Evolutionary conservation across 2,797 vertebrate species (phyloP).

Genomic region (Myotis planiceps): DNA sequence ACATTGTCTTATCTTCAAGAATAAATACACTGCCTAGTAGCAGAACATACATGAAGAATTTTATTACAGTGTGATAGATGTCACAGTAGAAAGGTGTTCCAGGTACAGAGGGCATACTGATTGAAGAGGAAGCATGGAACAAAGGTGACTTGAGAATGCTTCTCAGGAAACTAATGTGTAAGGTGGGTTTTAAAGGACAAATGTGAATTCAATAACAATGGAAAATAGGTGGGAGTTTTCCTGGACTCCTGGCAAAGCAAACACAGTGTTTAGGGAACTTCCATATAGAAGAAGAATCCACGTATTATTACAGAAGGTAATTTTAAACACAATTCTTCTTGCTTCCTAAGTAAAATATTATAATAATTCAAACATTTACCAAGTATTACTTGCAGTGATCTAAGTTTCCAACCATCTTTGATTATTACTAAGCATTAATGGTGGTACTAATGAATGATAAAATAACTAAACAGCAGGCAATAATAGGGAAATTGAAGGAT

Average conservation of each 20-base stretch:
- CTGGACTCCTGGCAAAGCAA: not conserved
- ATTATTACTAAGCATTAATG: not conserved
- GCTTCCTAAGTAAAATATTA: not conserved
- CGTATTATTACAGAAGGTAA: not conserved
- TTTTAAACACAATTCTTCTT: constrained; percentile 5
- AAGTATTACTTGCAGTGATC: not conserved
- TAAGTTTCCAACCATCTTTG: not conserved
- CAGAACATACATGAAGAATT: not conserved
- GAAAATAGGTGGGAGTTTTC: not conserved
- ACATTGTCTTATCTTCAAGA: constrained; percentile 5
- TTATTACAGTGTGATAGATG: not conserved
- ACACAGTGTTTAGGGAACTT: not conserved
- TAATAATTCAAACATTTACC: not conserved
- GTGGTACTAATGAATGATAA: not conserved
- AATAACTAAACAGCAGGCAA: not conserved
- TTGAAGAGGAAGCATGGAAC: not conserved
- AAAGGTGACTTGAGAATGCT: not conserved
- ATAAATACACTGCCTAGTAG: not conserved
- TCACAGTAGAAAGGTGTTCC: not conserved
- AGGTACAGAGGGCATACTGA: not conserved
- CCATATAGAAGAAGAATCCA: not conserved
- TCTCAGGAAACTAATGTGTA: not conserved
- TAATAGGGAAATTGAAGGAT: not conserved
- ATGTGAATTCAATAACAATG: not conserved
- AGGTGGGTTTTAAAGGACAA: not conserved